Evolutionary conservation across 1,140 invertebrate genomes (phyloP).

Genomic region (Rhynchophorus ferrugineus): DNA sequence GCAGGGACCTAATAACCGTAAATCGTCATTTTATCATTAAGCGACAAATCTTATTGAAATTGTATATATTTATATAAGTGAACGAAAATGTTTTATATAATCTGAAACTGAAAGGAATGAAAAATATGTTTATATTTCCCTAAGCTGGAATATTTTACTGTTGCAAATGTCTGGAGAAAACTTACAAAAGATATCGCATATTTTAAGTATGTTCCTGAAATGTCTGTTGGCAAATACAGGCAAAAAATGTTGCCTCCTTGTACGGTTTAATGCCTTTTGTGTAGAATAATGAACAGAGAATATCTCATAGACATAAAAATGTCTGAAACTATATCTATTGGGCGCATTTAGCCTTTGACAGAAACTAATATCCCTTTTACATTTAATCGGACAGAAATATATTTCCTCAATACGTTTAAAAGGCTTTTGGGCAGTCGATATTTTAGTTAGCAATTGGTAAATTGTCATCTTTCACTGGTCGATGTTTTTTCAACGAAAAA

Average conservation of each 20-base stretch:
- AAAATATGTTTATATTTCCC: too few relatives aligned
- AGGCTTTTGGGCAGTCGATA: background rate
- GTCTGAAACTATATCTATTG: background rate
- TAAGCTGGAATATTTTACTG: too few relatives aligned
- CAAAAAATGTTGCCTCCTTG: background rate
- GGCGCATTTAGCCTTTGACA: background rate
- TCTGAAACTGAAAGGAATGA: too few relatives aligned
- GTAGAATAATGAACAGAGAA: background rate
- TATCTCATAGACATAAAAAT: background rate
- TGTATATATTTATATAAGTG: too few relatives aligned
- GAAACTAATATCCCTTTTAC: background rate
- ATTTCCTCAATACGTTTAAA: background rate
- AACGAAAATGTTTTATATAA: too few relatives aligned
- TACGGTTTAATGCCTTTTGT: background rate
- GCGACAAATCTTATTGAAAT: too few relatives aligned
- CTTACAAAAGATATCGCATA: background rate
- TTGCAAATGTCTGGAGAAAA: background rate
- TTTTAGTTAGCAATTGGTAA: background rate
- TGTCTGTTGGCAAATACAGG: background rate
- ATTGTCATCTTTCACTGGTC: background rate
- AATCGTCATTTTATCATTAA: too few relatives aligned
- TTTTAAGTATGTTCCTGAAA: background rate
- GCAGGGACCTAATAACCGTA: too few relatives aligned
- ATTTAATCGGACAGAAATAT: background rate
- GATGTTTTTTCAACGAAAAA: background rate